Evolutionary conservation across 2,888 invertebrate genomes (phyloP), one percentile per base, ranked within the genome.

Genomic region (Drosophila barbarae): DNA sequence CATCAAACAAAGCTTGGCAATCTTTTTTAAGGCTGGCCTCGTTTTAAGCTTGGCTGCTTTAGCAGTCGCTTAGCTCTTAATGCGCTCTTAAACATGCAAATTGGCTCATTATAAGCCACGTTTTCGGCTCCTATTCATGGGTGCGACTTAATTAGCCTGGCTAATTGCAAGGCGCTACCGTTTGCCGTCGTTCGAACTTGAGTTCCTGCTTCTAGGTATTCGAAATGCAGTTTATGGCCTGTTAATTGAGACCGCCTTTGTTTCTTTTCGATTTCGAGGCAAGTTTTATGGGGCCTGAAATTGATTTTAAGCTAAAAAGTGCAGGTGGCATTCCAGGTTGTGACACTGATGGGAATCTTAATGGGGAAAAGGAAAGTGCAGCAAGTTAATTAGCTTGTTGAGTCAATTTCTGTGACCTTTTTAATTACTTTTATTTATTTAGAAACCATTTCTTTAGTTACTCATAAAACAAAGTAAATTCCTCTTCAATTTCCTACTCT

Each of bases 101-200:
- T 79, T 76, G 69, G 50, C 70, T 81, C 74, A 81, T 79, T 79
- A 81, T 78, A 26, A 50, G 61, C 73, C 78, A 64, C 61, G 41
- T 60, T 56, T 53, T 59, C 23, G 49, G 42, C 54, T 69, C 39
- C 54, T 38, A 52, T 71, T 74, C 72, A 70, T 72, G 69, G 58
- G 68, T 61, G 64, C 67, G 69, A 58, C 72, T 78, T 76, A 78
- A 78, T 81, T 78, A 74, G 78, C 58, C 71, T 32, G 74, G 72
- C 69, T 78, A 78, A 78, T 78, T 78, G 78, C 68, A 52, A 71
- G 71, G 74, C 77, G 82, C 79, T 79, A 82, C 82, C 46, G 79
- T 82, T 76, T 67, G 77, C 63, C 35, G 49, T 30, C 9, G 30
- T 30, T 30, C 13, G 36, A 35, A 10, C 38, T 50, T 9, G 21